Percentiles rank a stretch among this genome's conserved stretches.
Evolutionary conservation across 2,888 invertebrate genomes (phyloP).

Genomic region (Ecliptopera silaceata): DNA sequence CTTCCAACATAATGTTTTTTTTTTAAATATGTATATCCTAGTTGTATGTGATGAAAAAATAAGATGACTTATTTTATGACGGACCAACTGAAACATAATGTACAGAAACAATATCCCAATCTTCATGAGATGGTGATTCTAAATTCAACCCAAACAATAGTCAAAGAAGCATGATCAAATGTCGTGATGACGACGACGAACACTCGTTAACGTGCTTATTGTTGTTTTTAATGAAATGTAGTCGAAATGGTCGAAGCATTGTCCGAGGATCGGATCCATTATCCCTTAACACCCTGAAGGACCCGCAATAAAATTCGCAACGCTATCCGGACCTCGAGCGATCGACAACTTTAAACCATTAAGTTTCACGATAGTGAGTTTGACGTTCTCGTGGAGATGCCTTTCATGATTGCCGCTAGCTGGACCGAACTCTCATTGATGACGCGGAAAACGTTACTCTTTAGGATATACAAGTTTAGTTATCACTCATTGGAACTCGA

Average conservation of each 20-base stretch:
- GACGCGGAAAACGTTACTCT: conserved; percentile 14
- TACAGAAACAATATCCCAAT: too few species aligned
- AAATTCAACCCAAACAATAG: conserved; percentile 25
- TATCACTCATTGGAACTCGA: neutral
- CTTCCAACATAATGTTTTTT: too few species aligned
- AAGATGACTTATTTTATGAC: too few species aligned
- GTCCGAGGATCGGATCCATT: conserved; percentile 69
- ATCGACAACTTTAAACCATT: conserved; percentile 57
- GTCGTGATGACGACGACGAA: conserved; percentile 37
- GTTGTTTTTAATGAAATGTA: conserved; percentile 76
- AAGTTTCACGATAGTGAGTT: conserved; percentile 35
- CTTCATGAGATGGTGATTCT: too few species aligned
- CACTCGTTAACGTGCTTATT: conserved; percentile 66
- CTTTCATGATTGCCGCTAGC: conserved; percentile 21
- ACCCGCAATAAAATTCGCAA: conserved; percentile 64
- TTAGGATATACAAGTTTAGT: neutral
- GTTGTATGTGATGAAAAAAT: too few species aligned
- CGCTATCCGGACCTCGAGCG: conserved; percentile 50
- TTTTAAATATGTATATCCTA: too few species aligned
- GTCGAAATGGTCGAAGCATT: conserved; percentile 63
- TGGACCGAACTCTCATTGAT: conserved; percentile 22
- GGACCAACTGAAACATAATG: too few species aligned
- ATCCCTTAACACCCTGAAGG: conserved; percentile 66
- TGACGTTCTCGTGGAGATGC: conserved; percentile 26
- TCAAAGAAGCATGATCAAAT: conserved; percentile 53